Base-by-base conservation (phyloP, 2,888 invertebrate genomes). In the Malthinus flaveolus region DNA sequence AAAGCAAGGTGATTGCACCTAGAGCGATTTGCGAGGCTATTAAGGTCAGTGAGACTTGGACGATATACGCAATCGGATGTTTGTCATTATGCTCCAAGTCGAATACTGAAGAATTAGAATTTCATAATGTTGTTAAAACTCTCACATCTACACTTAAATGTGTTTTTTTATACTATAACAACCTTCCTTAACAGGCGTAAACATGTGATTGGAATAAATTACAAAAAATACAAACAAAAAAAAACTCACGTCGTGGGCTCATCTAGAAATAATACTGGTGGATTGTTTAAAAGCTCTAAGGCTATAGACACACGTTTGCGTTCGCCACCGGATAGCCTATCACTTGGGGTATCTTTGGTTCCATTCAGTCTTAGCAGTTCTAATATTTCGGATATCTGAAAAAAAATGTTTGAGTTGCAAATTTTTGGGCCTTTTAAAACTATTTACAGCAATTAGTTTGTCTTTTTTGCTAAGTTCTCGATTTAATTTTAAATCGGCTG, bases 221-320 rank as follows among this genome's bases (percentile, higher is more conserved):
- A 1, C 13, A 9, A 2, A 44, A 44, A 15, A 42, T 12, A 12
- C 7, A 13, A 8, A 12, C 8, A 10, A 9, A 7, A 7, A 36
- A 11, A 11, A 39, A 50, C 59, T 86, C 81, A 97, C 96, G 96
- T 95, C 2, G 97, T 97, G 0, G 97, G 97, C 75, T 97, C 97
- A 77, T 97, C 97, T 59, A 97, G 83, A 77, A 97, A 97, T 76
- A 97, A 86, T 6, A 97, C 89, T 0, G 97, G 95, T 1, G 97
- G 97, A 78, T 97, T 97, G 78, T 96, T 95, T 49, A 95, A 87
- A 23, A 97, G 82, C 76, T 97, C 97, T 61, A 95, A 78, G 0
- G 96, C 97, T 42, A 97, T 94, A 0, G 95, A 93, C n/a, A 97
- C 82, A 23, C 97, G 83, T 76, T 97, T 97, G 61, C 87, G 85